Evolutionary conservation across 1,140 invertebrate species (phyloP), one percentile per base, ranked within the genome.

Genomic region (Holcopasites calliopsidis): DNA sequence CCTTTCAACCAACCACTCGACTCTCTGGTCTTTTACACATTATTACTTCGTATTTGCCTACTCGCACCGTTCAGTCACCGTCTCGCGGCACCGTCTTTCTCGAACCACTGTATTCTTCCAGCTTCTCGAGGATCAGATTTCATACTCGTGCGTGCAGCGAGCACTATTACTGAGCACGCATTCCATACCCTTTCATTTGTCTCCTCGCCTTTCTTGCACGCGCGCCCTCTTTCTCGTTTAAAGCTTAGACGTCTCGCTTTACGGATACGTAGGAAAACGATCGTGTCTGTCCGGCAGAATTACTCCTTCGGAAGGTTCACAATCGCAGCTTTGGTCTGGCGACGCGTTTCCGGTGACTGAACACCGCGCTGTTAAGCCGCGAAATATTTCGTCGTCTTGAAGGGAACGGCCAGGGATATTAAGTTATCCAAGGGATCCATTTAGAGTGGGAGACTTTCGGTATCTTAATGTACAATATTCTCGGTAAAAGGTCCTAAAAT

Each of bases 171-270:
- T n/a, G 26, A 8, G 1, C 23, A 23, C 6, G 7, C 52, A 6
- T 11, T 11, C 18, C n/a, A n/a, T 8, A 11, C 28, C n/a, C 13
- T 58, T 26, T 35, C 62, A 40, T 47, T 58, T 77, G 42, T 52
- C 44, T 49, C 66, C 52, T 54, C 65, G 62, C 79, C 62, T 66
- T 79, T 57, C 50, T 35, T 23, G n/a, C 47, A 35, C 65, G 71
- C 73, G 70, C 62, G 55, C 70, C n/a, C n/a, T n/a, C 57, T 80
- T 58, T 73, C 73, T 69, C 68, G 62, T 86, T 84, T 79, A 52
- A 68, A 66, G 77, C 79, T 72, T 81, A 75, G 74, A 79, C 80
- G 77, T 62, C 75, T 76, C 74, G 73, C 18, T 55, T 44, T 28
- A 71, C 52, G 54, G 78, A 57, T 61, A 64, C 40, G 21, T 16